Evolutionary conservation across 2,797 vertebrate species (phyloP).

Genomic region (Benthosema pterotum): DNA sequence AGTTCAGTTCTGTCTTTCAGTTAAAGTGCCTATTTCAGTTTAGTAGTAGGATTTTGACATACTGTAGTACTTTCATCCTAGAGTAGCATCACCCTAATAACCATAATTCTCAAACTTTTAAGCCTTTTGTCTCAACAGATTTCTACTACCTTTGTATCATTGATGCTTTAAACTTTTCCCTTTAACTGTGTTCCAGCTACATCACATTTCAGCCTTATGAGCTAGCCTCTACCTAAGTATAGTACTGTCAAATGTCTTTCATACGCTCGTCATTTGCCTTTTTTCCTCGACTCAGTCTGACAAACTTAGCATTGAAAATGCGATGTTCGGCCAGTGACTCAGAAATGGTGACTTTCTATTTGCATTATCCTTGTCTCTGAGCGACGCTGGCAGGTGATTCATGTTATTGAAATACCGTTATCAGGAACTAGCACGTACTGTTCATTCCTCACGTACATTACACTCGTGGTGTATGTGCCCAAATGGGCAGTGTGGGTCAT

Average conservation of each 20-base stretch:
- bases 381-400: constrained; percentile 34
- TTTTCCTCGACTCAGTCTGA: constrained; percentile 18
- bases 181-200: constrained; percentile 29
- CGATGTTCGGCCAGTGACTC: constrained; percentile 7
- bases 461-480: constrained; percentile 4
- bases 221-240: constrained; percentile 23
- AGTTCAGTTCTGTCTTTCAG: constrained; percentile 36
- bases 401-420: constrained; percentile 42
- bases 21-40: constrained; percentile 74
- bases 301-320: constrained; percentile 15
- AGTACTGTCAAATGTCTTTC: background rate
- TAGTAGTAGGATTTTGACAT: constrained; percentile 25
- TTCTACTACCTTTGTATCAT: constrained; percentile 44
- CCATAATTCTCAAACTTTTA: too few species aligned
- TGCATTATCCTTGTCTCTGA: background rate
- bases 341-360: constrained; percentile 16
- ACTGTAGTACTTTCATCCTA: background rate
- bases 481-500: constrained; percentile 36
- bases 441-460: constrained; percentile 32
- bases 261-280: constrained; percentile 9
- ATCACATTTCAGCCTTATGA: constrained; percentile 61
- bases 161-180: constrained; percentile 33
- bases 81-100: too few species aligned
- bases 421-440: constrained; percentile 40
- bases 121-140: constrained; percentile 34